Evolutionary conservation across 2,113 vertebrate species (phyloP), one percentile per base, ranked within the genome.

Genomic region (Taurulus bubalis): DNA sequence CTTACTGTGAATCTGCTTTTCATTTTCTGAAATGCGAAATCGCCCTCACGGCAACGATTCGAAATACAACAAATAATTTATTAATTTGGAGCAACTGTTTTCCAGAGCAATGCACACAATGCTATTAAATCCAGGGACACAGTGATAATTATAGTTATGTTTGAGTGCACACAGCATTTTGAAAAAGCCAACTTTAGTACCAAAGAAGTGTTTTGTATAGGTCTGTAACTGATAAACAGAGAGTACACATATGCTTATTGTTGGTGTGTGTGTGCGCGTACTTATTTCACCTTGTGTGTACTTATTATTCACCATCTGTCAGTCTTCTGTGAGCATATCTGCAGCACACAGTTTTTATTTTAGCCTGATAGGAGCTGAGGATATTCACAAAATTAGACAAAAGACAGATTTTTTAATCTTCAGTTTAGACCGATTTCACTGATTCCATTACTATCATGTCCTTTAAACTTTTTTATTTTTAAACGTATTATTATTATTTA

Each of bases 361-460:
- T 9, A 16, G 75, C 42, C 59, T 59, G 22, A n/a, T 7, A 72
- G n/a, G 28, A 77, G 68, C 53, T 60, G 51, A 86, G 10, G 40
- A 59, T 62, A 56, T 67, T 76, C 75, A 87, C 74, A 64, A 86
- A 86, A 82, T 84, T 80, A 82, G 80, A 82, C 81, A 85, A 34
- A 34, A 34, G 34, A 34, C 89, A 71, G 81, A 79, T 68, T n/a
- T 75, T 72, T 71, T 85, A 85, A 83, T 63, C 69, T 87, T 30
- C 53, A 87, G 89, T 45, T 60, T 69, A 24, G 62, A 66, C 62
- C 75, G 62, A 80, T 78, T 42, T 56, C 5, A 51, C 38, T 58
- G 9, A n/a, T 12, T 38, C 32, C 42, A 8, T 16, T 63, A 51
- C n/a, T 24, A 2, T 38, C 40, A 14, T 16, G 24, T 53, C 11